phyloP scores from a whole-genome alignment of 2,888 invertebrate genomes.

The Cantharis rufa region DNA sequence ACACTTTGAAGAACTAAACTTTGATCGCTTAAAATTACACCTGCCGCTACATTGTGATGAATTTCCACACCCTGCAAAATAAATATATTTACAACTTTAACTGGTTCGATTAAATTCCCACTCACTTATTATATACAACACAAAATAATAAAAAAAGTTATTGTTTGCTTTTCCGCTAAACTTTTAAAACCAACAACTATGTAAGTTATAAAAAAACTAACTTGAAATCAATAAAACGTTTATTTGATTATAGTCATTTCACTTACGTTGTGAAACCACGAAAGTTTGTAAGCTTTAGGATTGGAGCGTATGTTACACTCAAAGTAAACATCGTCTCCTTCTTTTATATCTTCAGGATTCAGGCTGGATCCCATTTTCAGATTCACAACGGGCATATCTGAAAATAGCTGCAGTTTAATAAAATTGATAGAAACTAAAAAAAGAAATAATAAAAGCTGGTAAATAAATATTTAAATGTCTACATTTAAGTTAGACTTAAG shows the following conservation, averaged over 20 bases:
- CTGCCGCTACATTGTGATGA: slow-evolving; percentile 79
- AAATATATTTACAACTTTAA: slow-evolving; percentile 1
- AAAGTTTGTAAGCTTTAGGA: slow-evolving; percentile 80
- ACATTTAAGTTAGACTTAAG: background rate
- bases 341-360: slow-evolving; percentile 86
- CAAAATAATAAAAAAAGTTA: slow-evolving; percentile 32
- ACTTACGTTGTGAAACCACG: slow-evolving; percentile 89
- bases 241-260: slow-evolving; percentile 21
- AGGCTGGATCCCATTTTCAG: slow-evolving; percentile 83
- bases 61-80: slow-evolving; percentile 74
- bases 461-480: background rate
- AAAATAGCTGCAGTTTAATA: slow-evolving; percentile 38
- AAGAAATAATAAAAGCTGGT: background rate
- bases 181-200: background rate
- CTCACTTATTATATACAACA: background rate
- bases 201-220: slow-evolving; percentile 2
- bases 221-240: slow-evolving; percentile 6
- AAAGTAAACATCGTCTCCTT: slow-evolving; percentile 88
- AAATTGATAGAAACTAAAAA: background rate
- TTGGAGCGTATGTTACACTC: slow-evolving; percentile 85
- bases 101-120: background rate
- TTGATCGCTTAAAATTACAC: slow-evolving; percentile 83
- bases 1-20: slow-evolving; percentile 85
- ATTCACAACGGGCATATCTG: slow-evolving; percentile 81
- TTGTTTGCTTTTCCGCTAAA: background rate